Evolutionary conservation across 2,888 invertebrate species (phyloP), one percentile per base, ranked within the genome.

Genomic region (Archips xylosteana): DNA sequence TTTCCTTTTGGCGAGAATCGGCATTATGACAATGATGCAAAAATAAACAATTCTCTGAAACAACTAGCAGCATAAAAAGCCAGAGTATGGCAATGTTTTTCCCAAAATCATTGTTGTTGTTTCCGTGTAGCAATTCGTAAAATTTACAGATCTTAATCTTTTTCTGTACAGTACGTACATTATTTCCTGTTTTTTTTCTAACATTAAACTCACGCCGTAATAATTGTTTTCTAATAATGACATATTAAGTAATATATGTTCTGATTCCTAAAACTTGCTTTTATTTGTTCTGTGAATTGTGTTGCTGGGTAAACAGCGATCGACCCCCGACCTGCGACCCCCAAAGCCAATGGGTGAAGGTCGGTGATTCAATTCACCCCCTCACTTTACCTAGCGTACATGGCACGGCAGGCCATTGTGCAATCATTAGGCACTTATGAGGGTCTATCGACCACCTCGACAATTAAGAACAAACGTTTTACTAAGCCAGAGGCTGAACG

Each of bases 281-380:
- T 66, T 70, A 70, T 73, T 61, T 47, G 49, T 75, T 73, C 75
- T 62, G 8, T 70, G 75, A 75, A 75, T 65, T 60, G 73, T 63
- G 70, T 60, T 70, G 68, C 75, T 60, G 65, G 64, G 54, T 59
- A 61, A 70, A 74, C 73, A 70, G 47, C 45, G 54, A 69, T 68
- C 64, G 60, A 65, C 63, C 70, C 60, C 32, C 68, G 49, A 47
- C 36, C 10, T 8, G n/a, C 36, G 60, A 60, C 62, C 64, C 64
- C 64, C 64, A 77, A 77, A 76, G 78, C 75, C 74, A 78, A 77
- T 76, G 70, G 79, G 78, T 82, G 83, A 87, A 89, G 89, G 89
- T 79, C 89, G 83, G 82, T 87, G 87, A 87, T 82, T 88, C 87
- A 87, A 82, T 76, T 77, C 80, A 80, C 83, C 85, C 80, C 78